These are phyloP conservation scores for Neofelis nebulosa DNA, from an alignment of 2,113 vertebrate species.

Conservation along the genomic window DNA sequence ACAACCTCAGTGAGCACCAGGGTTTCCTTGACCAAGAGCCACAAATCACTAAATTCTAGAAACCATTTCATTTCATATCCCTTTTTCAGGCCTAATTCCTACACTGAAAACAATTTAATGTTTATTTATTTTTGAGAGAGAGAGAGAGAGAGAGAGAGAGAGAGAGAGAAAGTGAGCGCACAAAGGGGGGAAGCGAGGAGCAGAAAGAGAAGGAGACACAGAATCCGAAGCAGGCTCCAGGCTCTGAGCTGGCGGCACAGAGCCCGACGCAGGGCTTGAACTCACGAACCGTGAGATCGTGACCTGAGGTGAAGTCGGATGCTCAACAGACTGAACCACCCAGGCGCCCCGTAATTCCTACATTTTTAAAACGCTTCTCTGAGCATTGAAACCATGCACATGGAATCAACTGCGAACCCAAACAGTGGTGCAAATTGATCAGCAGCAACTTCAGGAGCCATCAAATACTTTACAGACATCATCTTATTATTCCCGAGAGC, in stretches of 20 bases:
- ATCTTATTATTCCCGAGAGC: background rate
- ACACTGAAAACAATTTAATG: too few species aligned
- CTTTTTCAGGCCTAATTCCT: background rate
- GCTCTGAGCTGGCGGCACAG: too few species aligned
- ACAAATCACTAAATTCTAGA: background rate
- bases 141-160: too few species aligned
- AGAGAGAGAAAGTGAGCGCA: too few species aligned
- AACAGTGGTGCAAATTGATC: background rate
- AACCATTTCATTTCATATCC: background rate
- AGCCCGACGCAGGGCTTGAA: too few species aligned
- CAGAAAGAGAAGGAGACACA: too few species aligned
- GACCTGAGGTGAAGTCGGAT: too few species aligned
- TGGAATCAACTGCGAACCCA: background rate
- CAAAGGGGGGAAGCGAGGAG: accelerated
- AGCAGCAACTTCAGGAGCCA: background rate
- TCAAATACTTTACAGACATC: background rate
- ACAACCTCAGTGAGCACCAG: background rate
- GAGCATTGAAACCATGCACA: background rate
- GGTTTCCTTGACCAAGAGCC: background rate
- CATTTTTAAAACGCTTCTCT: background rate
- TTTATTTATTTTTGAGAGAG: too few species aligned
- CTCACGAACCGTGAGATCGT: too few species aligned
- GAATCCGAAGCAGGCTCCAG: too few species aligned
- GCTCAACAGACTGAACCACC: too few species aligned
- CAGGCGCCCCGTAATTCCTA: background rate